phyloP scores from a whole-genome alignment of 2,797 vertebrate species.

The Macropodus opercularis region DNA sequence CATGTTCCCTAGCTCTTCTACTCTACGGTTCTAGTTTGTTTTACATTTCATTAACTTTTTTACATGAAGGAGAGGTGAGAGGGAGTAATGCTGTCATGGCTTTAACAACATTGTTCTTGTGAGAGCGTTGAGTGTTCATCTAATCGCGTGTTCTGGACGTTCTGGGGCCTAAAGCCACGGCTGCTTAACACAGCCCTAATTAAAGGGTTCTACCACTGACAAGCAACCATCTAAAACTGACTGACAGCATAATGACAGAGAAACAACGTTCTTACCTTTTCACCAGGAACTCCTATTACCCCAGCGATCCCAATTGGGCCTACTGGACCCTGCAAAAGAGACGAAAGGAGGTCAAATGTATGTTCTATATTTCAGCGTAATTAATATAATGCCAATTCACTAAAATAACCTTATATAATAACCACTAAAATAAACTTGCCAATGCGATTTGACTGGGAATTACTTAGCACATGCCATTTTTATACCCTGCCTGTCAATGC shows the following conservation, averaged over 20 bases:
- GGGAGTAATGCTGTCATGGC: slow-evolving; percentile 9
- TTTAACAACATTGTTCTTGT: slow-evolving; percentile 51
- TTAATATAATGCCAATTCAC: too few species aligned
- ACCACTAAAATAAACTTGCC: too few species aligned
- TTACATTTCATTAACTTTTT: too few species aligned
- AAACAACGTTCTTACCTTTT: slow-evolving; percentile 87
- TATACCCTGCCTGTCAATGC: slow-evolving; percentile 21
- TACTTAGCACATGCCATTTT: slow-evolving; percentile 3
- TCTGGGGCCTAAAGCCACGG: slow-evolving; percentile 35
- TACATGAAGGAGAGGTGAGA: not conserved
- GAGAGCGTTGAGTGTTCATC: slow-evolving; percentile 58
- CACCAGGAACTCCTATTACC: slow-evolving; percentile 85
- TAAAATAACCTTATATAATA: too few species aligned
- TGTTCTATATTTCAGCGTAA: too few species aligned
- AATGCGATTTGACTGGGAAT: not conserved
- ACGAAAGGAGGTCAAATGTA: slow-evolving; percentile 14
- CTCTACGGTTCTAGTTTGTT: too few species aligned
- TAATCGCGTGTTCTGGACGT: slow-evolving; percentile 45
- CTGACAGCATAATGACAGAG: slow-evolving; percentile 75
- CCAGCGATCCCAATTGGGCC: slow-evolving; percentile 89
- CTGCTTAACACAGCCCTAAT: slow-evolving; percentile 67
- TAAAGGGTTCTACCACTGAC: slow-evolving; percentile 62
- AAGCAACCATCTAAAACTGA: slow-evolving; percentile 58
- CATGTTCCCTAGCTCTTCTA: slow-evolving; percentile 1
- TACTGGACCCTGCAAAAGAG: slow-evolving; percentile 81